Percentiles rank a stretch among this genome's conserved stretches.
phyloP scores from a whole-genome alignment of 2,888 invertebrate species.

The Eupithecia centaureata region DNA sequence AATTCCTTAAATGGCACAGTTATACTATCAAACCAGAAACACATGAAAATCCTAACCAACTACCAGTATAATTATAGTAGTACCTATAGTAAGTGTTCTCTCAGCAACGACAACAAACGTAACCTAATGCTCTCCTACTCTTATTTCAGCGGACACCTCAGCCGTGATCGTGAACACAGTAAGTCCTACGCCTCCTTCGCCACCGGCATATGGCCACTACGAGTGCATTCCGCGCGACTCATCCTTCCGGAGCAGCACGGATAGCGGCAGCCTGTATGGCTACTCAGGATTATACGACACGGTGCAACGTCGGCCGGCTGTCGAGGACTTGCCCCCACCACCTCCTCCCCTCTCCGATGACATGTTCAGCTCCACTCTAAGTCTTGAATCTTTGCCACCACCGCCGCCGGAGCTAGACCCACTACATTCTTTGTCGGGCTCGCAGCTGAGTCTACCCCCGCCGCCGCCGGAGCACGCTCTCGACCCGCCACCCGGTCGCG shows the following conservation, averaged over 20 bases:
- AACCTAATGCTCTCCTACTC: neutral
- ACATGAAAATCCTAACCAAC: too few relatives aligned
- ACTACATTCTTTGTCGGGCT: conserved; percentile 86
- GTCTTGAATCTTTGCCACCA: conserved; percentile 91
- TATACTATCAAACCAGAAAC: too few relatives aligned
- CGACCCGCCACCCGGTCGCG: conserved; percentile 67
- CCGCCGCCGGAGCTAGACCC: conserved; percentile 88
- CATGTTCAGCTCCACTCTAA: conserved; percentile 90
- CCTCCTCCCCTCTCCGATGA: conserved; percentile 84
- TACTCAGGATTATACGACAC: conserved; percentile 81
- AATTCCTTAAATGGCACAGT: too few relatives aligned
- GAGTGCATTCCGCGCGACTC: conserved; percentile 65
- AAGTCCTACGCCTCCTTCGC: conserved; percentile 61
- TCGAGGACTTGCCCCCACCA: conserved; percentile 85
- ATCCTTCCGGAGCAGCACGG: conserved; percentile 60
- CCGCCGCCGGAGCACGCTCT: conserved; percentile 86
- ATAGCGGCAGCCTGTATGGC: conserved; percentile 71
- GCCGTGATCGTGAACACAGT: conserved; percentile 42
- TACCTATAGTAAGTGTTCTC: too few relatives aligned
- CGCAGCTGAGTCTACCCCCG: conserved; percentile 90
- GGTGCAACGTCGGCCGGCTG: conserved; percentile 72
- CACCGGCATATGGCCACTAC: conserved; percentile 64
- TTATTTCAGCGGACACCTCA: conserved; percentile 45
- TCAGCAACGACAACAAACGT: neutral
- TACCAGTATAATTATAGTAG: too few relatives aligned